Evolutionary conservation across 2,888 invertebrate genomes (phyloP), one percentile per base, ranked within the genome.

Genomic region (Schizaphis graminum): DNA sequence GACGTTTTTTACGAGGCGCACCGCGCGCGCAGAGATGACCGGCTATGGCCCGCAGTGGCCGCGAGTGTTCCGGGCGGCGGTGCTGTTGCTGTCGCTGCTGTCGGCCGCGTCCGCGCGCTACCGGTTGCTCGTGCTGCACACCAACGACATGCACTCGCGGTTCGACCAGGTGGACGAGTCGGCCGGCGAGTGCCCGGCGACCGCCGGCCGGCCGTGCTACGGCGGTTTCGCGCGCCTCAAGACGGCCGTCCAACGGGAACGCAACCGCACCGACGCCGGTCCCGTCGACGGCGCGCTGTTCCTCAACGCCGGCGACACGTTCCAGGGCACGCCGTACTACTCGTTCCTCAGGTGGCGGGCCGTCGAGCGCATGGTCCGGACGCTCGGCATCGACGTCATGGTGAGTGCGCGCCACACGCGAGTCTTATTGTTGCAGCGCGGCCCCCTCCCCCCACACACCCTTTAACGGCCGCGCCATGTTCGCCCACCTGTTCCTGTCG

Each of bases 281-380:
- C 97, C 97, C 92, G 67, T 24, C 21, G 92, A 56, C 92, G 92
- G 88, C 28, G 97, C 98, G 0, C 95, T 99, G 10, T 98, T 98
- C 95, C 96, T 99, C 35, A 98, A 99, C 95, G 99, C 98, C 0
- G 99, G 99, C 0, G 99, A 99, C 96, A 98, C 98, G 0, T 99
- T 97, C 96, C 98, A 98, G 1, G 99, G 99, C 0, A 98, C 98
- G 0, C 96, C 98, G 0, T 99, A 98, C 98, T 99, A 98, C 96
- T 97, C 97, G 13, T 96, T 98, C 21, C 98, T 98, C 96, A 98
- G 98, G 95, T 98, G 98, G 97, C 97, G 97, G 95, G 97, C 98
- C 16, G 97, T 98, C 0, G 97, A 97, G 0, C 97, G 97, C 92
- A 98, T 99, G 95, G 96, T 98, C 95, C 98, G 98, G 95, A 96